Evolutionary conservation across 1,140 invertebrate genomes (phyloP).

Genomic region (Aphelenchoides avenae): DNA sequence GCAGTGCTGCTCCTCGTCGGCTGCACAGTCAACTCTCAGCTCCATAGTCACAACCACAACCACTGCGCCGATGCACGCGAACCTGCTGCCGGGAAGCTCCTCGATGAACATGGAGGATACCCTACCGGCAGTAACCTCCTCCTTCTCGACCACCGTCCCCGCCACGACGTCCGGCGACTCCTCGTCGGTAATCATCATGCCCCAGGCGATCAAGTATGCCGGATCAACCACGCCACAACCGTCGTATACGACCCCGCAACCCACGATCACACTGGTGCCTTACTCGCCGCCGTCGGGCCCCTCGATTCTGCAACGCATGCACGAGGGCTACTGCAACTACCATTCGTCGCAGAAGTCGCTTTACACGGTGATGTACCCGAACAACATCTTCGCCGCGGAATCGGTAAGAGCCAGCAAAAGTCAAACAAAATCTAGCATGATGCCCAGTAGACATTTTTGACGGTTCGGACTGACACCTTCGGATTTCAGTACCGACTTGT

Average conservation of each 20-base stretch:
- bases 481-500: slow-evolving; percentile 38
- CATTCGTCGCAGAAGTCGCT: slow-evolving; percentile 46
- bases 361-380: slow-evolving; percentile 48
- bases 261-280: slow-evolving; percentile 32
- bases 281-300: slow-evolving; percentile 21
- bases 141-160: neutral
- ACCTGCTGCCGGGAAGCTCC: neutral
- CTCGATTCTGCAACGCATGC: slow-evolving; percentile 34
- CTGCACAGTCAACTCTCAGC: neutral
- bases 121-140: neutral
- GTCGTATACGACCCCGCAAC: neutral
- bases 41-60: neutral
- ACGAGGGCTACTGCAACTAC: slow-evolving; percentile 41
- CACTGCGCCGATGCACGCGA: neutral
- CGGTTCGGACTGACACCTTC: neutral
- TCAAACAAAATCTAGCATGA: too few species aligned
- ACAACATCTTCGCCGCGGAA: slow-evolving; percentile 42
- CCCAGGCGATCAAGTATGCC: neutral
- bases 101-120: neutral
- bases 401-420: slow-evolving; percentile 3
- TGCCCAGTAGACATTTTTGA: too few species aligned
- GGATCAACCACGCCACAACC: neutral
- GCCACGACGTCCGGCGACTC: neutral
- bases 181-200: neutral
- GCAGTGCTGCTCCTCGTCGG: slow-evolving; percentile 5